Conservation (phyloP, 1,140 invertebrate genomes). For the Drosophila kurseongensis region DNA sequence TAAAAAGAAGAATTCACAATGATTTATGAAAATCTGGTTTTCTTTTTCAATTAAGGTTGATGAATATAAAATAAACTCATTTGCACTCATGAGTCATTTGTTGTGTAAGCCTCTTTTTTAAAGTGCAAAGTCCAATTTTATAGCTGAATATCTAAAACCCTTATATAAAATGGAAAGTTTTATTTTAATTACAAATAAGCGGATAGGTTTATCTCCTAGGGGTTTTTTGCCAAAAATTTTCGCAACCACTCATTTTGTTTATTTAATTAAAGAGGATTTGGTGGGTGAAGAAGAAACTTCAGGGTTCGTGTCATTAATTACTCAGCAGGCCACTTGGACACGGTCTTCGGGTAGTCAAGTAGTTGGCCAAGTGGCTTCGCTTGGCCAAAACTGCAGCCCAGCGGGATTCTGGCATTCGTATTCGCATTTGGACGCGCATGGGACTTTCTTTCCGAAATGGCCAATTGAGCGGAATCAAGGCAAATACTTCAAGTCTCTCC, state of each 20-base stretch:
- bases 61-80: too few species aligned
- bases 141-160: too few species aligned
- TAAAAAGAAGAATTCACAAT: too few species aligned
- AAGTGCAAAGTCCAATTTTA: not conserved
- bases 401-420: conserved; percentile 44
- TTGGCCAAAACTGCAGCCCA: conserved; percentile 32
- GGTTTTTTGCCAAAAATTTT: conserved; percentile 12
- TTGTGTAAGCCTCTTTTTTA: not conserved
- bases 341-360: conserved; percentile 46
- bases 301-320: conserved; percentile 47
- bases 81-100: too few species aligned
- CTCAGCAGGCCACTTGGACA: conserved; percentile 49
- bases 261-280: conserved; percentile 46
- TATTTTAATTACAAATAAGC: conserved; percentile 30
- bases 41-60: too few species aligned
- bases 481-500: conserved; percentile 51
- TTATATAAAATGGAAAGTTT: conserved; percentile 32
- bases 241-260: conserved; percentile 44
- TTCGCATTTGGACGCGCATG: conserved; percentile 24
- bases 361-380: conserved; percentile 30
- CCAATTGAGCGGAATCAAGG: conserved; percentile 53
- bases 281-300: conserved; percentile 8
- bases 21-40: too few species aligned
- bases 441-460: conserved; percentile 52
- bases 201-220: conserved; percentile 16